Evolutionary conservation across 2,888 invertebrate genomes (phyloP).

Genomic region (Chironomus riparius): DNA sequence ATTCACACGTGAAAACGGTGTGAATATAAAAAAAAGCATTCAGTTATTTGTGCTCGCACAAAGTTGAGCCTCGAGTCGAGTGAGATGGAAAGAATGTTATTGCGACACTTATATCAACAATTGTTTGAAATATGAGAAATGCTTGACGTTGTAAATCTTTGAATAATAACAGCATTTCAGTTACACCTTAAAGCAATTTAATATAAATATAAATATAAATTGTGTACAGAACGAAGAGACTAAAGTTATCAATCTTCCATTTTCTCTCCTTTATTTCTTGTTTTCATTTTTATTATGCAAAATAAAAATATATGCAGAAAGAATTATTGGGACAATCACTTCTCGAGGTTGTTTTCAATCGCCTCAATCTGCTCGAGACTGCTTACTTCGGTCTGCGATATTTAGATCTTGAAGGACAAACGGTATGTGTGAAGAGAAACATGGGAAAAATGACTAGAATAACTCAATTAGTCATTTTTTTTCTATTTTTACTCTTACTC

Average conservation of each 20-base stretch:
- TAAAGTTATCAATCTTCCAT: not conserved
- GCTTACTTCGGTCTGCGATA: slow-evolving; percentile 93
- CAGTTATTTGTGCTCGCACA: too few relatives aligned
- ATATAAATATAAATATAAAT: not conserved
- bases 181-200: not conserved
- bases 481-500: not conserved
- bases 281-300: slow-evolving; percentile 44
- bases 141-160: not conserved
- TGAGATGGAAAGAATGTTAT: not conserved
- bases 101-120: not conserved
- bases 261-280: slow-evolving; percentile 22
- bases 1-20: too few relatives aligned
- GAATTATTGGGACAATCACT: slow-evolving; percentile 82
- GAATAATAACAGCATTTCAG: not conserved
- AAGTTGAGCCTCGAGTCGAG: too few relatives aligned
- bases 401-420: slow-evolving; percentile 86
- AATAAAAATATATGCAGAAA: too few relatives aligned
- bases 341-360: slow-evolving; percentile 83
- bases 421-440: slow-evolving; percentile 53
- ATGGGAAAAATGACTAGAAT: too few relatives aligned
- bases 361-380: slow-evolving; percentile 88
- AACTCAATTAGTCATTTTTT: not conserved
- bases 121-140: not conserved
- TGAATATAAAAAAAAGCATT: too few relatives aligned
- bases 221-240: not conserved